Base-by-base conservation (phyloP, 2,797 vertebrate species). In the Falco peregrinus region DNA sequence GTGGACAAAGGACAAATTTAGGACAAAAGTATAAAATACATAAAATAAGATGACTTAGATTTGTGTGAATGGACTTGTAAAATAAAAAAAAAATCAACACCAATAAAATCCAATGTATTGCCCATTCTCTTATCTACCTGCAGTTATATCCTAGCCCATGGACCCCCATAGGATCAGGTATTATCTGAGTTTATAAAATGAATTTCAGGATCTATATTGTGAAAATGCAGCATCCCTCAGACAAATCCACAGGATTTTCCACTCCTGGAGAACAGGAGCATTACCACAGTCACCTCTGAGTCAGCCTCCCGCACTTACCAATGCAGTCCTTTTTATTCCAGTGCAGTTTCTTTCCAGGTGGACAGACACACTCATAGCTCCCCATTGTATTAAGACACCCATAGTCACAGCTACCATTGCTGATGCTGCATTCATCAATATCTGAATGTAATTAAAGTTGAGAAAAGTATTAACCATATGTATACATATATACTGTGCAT, bases 261-360 rank as follows among this genome's bases (percentile, higher is more conserved):
- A 74, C 29, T 78, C 33, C 26, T 20, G 54, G 26, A 61, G 79
- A 77, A 57, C 11, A 43, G 39, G 12, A 69, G 19, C 50, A 50
- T 73, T 81, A n/a, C 12, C 43, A n/a, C 19, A 54, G 47, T 4
- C 67, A 29, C 45, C 39, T 75, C 57, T 3, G 20, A 56, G 54
- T 43, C 24, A 29, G 39, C 9, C 6, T 87, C 47, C 41, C 60
- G 47, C 92, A 93, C 98, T 98, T 97, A 99, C 99, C 99, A 79
- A 99, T 91, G 17, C 99, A 99, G 85, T 99, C 99, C 85, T 99
- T 99, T 97, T 98, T 99, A 97, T 99, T 99, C 99, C 99, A 99
- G 97, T 99, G 99, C 14, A 99, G 98, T 56, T 98, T 99, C 97
- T 98, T 98, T 48, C 99, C 99, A 0, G 98, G 95, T 2, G 99